Percentiles rank a stretch among this genome's conserved stretches.
phyloP scores from a whole-genome alignment of 2,797 vertebrate genomes.

The Bufotes viridis region DNA sequence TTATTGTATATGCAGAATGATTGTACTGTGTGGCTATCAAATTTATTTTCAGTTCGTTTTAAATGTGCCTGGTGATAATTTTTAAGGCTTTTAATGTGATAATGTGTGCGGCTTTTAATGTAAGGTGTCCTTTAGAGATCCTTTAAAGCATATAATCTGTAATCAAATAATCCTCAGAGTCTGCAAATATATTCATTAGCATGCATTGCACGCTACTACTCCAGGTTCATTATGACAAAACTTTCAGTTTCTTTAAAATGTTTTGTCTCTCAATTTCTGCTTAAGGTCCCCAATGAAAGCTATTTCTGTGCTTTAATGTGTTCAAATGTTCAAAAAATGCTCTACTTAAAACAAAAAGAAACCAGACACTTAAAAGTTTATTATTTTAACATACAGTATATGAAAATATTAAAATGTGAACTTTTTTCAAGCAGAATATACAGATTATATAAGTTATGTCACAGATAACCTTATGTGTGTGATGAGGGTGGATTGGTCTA shows the following conservation, averaged over 20 bases:
- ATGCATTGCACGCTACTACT: constrained; percentile 1
- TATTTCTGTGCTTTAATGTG: not conserved
- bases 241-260: constrained; percentile 14
- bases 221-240: constrained; percentile 12
- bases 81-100: not conserved
- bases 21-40: not conserved
- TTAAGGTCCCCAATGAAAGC: not conserved
- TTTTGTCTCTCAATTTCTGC: constrained; percentile 1
- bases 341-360: not conserved
- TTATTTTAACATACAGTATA: not conserved
- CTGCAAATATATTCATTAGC: constrained; percentile 36
- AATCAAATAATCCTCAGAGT: constrained; percentile 27
- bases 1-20: not conserved
- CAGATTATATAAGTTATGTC: not conserved
- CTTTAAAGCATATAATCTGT: constrained; percentile 35
- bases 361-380: not conserved
- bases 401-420: not conserved
- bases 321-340: not conserved
- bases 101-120: constrained; percentile 2
- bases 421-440: not conserved
- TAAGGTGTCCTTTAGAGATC: constrained; percentile 33
- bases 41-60: not conserved
- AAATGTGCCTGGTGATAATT: constrained; percentile 3
- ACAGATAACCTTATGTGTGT: too few species aligned
- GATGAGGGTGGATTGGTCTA: too few species aligned